A percentile compares a stretch with the other conserved stretches of the same genome.
Evolutionary conservation across 2,113 vertebrate genomes (phyloP).

Genomic region (Dissostichus mawsoni): DNA sequence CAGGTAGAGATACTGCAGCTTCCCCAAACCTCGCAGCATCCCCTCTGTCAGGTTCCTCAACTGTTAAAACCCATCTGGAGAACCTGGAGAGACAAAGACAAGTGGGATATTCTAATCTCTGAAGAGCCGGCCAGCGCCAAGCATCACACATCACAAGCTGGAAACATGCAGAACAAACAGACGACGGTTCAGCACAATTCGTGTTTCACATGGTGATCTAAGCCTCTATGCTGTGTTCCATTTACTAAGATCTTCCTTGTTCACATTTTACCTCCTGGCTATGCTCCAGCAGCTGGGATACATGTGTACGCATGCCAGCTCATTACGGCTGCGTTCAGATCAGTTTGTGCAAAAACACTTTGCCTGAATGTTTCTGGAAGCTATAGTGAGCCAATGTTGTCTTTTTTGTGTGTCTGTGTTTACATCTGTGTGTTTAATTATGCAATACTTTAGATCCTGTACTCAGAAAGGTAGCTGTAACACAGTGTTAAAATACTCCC

Average conservation of each 20-base stretch:
- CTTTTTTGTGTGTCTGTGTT: slow-evolving; percentile 22
- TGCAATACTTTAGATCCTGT: neutral
- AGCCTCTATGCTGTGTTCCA: slow-evolving; percentile 49
- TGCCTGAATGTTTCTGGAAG: slow-evolving; percentile 48
- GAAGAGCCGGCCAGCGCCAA: slow-evolving; percentile 50
- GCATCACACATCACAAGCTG: slow-evolving; percentile 52
- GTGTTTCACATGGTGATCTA: slow-evolving; percentile 69
- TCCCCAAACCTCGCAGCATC: slow-evolving; percentile 94
- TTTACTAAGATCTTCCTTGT: slow-evolving; percentile 59
- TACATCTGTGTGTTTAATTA: slow-evolving; percentile 25
- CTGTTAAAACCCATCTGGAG: slow-evolving; percentile 84
- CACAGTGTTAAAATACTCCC: neutral
- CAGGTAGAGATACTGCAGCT: slow-evolving; percentile 98
- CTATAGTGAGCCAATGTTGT: slow-evolving; percentile 39
- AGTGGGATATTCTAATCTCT: slow-evolving; percentile 78
- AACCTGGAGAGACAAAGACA: slow-evolving; percentile 77
- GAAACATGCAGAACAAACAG: slow-evolving; percentile 64
- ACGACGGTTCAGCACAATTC: slow-evolving; percentile 51
- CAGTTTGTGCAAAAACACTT: slow-evolving; percentile 44
- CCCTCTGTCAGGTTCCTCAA: slow-evolving; percentile 97
- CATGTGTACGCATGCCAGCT: slow-evolving; percentile 57
- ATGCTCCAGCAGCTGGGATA: slow-evolving; percentile 40
- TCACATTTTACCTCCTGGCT: slow-evolving; percentile 61
- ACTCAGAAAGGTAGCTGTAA: neutral
- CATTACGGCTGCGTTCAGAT: slow-evolving; percentile 54